Percentiles rank a stretch among this genome's conserved stretches.
phyloP scores from a whole-genome alignment of 2,113 vertebrate species.

The Cochlearius cochlearius region DNA sequence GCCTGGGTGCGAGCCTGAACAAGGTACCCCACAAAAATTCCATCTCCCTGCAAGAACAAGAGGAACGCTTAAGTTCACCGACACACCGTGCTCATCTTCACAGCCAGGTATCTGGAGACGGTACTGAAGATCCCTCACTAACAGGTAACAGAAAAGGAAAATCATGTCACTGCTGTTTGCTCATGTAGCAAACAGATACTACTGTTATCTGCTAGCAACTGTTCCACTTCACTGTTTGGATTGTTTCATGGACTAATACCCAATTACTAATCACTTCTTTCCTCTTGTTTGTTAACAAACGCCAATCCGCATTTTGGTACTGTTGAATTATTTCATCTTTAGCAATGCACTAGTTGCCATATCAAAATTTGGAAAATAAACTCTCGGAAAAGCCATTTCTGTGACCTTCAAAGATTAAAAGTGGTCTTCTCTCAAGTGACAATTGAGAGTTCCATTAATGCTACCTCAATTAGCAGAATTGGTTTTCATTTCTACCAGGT shows the following conservation, averaged over 20 bases:
- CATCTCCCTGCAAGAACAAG: slow-evolving; percentile 77
- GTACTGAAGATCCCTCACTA: slow-evolving; percentile 71
- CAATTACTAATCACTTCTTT: not conserved
- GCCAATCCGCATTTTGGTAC: not conserved
- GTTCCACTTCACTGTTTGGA: not conserved
- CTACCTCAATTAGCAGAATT: not conserved
- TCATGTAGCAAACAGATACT: slow-evolving; percentile 66
- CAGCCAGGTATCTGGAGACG: slow-evolving; percentile 51
- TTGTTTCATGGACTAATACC: not conserved
- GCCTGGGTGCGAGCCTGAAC: slow-evolving; percentile 20
- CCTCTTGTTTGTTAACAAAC: not conserved
- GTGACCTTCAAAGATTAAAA: not conserved
- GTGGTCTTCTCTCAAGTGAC: not conserved
- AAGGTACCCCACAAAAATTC: slow-evolving; percentile 69
- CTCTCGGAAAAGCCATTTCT: not conserved
- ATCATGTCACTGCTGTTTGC: slow-evolving; percentile 65
- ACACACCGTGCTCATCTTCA: slow-evolving; percentile 13
- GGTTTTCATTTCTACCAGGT: not conserved
- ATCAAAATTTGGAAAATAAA: not conserved
- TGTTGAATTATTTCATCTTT: not conserved
- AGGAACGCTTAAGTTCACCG: slow-evolving; percentile 68
- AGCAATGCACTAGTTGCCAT: not conserved
- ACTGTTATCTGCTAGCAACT: not conserved
- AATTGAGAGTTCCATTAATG: not conserved
- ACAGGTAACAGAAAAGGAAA: slow-evolving; percentile 78